These are phyloP conservation scores for Mallotus villosus DNA, from an alignment of 2,797 vertebrate genomes.

Conservation along the genomic window DNA sequence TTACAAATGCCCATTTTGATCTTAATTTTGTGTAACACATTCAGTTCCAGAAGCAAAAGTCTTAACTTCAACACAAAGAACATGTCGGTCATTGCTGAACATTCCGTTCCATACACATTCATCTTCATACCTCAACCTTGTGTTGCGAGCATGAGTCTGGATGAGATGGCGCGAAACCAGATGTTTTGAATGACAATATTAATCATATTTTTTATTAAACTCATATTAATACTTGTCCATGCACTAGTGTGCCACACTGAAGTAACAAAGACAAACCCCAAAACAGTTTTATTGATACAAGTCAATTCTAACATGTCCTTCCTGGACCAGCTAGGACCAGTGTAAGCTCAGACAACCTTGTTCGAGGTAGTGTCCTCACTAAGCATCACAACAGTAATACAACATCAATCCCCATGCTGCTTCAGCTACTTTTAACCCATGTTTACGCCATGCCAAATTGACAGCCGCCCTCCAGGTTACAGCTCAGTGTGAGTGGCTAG, in stretches of 20 bases:
- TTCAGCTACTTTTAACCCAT: slow-evolving; percentile 47
- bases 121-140: not conserved
- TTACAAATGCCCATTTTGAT: slow-evolving; percentile 4
- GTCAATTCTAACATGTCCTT: not conserved
- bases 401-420: slow-evolving; percentile 36
- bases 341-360: slow-evolving; percentile 22
- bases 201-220: not conserved
- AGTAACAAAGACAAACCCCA: not conserved
- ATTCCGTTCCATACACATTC: not conserved
- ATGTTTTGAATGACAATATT: too few species aligned
- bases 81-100: slow-evolving; percentile 20
- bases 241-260: not conserved
- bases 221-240: not conserved
- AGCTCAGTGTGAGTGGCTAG: slow-evolving; percentile 51
- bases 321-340: not conserved
- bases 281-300: not conserved
- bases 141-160: not conserved
- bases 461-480: slow-evolving; percentile 60
- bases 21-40: slow-evolving; percentile 1
- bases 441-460: slow-evolving; percentile 70
- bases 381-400: slow-evolving; percentile 16
- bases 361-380: slow-evolving; percentile 16
- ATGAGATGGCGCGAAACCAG: too few species aligned
- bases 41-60: slow-evolving; percentile 8
- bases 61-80: slow-evolving; percentile 11